Base-by-base conservation (phyloP, 2,888 invertebrate genomes). In the Idaea biselata region DNA sequence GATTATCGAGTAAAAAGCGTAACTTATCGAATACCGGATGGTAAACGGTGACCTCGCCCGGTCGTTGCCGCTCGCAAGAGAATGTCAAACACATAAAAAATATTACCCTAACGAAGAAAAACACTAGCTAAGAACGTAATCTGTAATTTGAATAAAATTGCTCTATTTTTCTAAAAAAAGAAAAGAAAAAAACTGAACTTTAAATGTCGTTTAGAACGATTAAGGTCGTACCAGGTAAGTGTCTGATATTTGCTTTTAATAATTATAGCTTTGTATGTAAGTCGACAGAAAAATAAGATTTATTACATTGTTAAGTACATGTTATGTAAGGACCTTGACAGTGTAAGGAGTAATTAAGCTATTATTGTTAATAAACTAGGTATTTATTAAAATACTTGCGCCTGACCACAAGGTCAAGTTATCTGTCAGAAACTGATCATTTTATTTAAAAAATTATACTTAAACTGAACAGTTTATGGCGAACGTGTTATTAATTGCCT, bases 1-100 rank as follows among this genome's bases (percentile, higher is more conserved):
- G 62, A 62, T 60, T 57, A 55, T 59, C 63, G 60, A 69, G 69
- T 71, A 71, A 83, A 85, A 84, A 83, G 72, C 70, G 76, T 80
- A 67, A 70, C 68, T 72, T 72, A 76, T 77, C 62, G 65, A 71
- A 67, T 82, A 80, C 86, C 84, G 82, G 82, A 79, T 83, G 76
- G 79, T 63, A 80, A 80, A 78, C 59, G 59, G 64, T 73, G 80
- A 79, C 89, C 90, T 89, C 78, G 86, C 11, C 18, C 70, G 90
- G 89, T 90, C 88, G 81, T 86, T 90, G 87, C 68, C 87, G 79
- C 71, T 68, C 63, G 25, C 3, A 56, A 66, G 81, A 81, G 84
- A 89, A 88, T 87, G 89, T 86, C 83, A 80, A 59, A 60, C 71
- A 68, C 68, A 76, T 66, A 69, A 76, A 76, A 80, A 80, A 81